A percentile compares a stretch with the other conserved stretches of the same genome.
phyloP scores from a whole-genome alignment of 1,140 invertebrate genomes.

The Leptopilina boulardi region DNA sequence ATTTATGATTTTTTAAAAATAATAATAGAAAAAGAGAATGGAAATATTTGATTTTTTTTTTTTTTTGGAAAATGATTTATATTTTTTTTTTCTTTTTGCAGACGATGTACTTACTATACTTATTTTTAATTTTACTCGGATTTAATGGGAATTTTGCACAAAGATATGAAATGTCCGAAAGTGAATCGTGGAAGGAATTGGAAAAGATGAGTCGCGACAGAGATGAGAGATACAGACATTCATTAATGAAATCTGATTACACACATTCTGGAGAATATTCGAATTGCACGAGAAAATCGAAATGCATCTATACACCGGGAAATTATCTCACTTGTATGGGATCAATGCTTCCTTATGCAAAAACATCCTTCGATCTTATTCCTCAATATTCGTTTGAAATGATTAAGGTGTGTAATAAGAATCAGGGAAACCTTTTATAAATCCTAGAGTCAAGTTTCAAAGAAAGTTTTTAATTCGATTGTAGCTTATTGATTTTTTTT shows the following conservation, averaged over 20 bases:
- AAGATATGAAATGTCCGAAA: neutral
- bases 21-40: too few relatives aligned
- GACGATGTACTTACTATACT: slow-evolving; percentile 5
- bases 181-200: slow-evolving; percentile 18
- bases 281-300: neutral
- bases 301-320: neutral
- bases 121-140: neutral
- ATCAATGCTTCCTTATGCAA: slow-evolving; percentile 3
- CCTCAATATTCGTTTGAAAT: slow-evolving; percentile 2
- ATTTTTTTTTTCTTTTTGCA: slow-evolving; percentile 22
- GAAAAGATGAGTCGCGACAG: neutral
- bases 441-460: neutral
- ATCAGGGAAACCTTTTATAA: neutral
- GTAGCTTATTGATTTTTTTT: neutral
- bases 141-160: neutral
- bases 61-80: neutral
- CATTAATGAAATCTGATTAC: slow-evolving; percentile 13
- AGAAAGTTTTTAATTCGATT: neutral
- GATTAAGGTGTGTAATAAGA: neutral
- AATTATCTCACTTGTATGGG: neutral
- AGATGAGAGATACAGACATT: neutral
- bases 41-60: neutral
- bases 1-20: too few relatives aligned
- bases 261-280: neutral
- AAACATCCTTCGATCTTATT: slow-evolving; percentile 13